These are phyloP conservation scores for Ailuropoda melanoleuca DNA, from an alignment of 2,113 vertebrate species.

Conservation along the genomic window DNA sequence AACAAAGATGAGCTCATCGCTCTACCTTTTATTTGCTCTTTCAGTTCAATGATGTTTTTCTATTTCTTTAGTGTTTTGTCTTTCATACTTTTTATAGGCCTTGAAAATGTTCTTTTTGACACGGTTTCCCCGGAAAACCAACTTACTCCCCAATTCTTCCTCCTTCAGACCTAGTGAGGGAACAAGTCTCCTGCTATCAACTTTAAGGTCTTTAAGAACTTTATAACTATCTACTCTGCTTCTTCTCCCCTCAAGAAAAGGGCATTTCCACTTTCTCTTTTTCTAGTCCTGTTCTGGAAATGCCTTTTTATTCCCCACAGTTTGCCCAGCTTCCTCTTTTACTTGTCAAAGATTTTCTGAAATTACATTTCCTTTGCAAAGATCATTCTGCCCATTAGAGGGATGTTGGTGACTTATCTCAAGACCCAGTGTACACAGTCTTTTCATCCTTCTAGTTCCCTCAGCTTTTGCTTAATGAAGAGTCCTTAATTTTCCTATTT, in stretches of 20 bases:
- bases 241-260: background rate
- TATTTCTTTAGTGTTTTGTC: background rate
- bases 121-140: background rate
- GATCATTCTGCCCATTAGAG: background rate
- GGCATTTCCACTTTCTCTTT: background rate
- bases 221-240: background rate
- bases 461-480: background rate
- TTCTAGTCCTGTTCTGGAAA: background rate
- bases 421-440: fast-evolving
- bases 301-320: background rate
- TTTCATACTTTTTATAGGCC: background rate
- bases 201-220: background rate
- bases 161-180: background rate
- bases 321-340: background rate
- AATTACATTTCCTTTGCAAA: background rate
- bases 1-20: background rate
- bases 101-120: background rate
- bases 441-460: background rate
- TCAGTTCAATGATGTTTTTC: background rate
- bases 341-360: background rate
- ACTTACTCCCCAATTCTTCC: background rate
- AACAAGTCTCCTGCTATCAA: background rate
- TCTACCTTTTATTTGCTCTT: background rate
- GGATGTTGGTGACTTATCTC: background rate
- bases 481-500: background rate